These are phyloP conservation scores for Spialia ferax DNA, from an alignment of 2,888 invertebrate genomes.

Conservation along the genomic window DNA sequence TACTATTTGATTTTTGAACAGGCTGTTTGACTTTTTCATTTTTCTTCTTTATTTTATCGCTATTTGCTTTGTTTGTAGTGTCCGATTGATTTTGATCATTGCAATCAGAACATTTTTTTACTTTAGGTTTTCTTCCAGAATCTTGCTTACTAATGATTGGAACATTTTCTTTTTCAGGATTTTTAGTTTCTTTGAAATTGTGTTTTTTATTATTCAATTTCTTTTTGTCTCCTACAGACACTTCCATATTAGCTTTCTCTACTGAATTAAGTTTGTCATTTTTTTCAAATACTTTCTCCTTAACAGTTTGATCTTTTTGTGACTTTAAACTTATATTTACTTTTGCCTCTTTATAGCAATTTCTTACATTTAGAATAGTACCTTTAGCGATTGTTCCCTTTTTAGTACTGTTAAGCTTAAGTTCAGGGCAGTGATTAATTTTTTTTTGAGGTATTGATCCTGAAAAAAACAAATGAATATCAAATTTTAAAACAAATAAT, in stretches of 20 bases:
- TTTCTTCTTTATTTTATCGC: background rate
- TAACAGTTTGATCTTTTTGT: background rate
- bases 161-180: background rate
- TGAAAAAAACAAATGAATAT: conserved; percentile 1
- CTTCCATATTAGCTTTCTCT: background rate
- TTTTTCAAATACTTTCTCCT: background rate
- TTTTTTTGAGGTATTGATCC: background rate
- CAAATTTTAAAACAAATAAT: too few species aligned
- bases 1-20: background rate
- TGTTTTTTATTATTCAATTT: background rate
- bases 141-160: background rate
- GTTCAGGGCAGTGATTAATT: background rate
- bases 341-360: background rate
- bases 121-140: conserved; percentile 9
- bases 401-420: background rate
- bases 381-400: background rate
- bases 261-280: background rate
- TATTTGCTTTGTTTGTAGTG: background rate
- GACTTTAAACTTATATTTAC: background rate
- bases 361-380: conserved; percentile 4
- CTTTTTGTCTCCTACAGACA: background rate
- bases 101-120: background rate
- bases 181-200: background rate
- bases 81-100: background rate
- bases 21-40: background rate